A percentile compares a stretch with the other conserved stretches of the same genome.
Conservation (phyloP, 2,888 invertebrate species). For the Diaprepes abbreviatus region DNA sequence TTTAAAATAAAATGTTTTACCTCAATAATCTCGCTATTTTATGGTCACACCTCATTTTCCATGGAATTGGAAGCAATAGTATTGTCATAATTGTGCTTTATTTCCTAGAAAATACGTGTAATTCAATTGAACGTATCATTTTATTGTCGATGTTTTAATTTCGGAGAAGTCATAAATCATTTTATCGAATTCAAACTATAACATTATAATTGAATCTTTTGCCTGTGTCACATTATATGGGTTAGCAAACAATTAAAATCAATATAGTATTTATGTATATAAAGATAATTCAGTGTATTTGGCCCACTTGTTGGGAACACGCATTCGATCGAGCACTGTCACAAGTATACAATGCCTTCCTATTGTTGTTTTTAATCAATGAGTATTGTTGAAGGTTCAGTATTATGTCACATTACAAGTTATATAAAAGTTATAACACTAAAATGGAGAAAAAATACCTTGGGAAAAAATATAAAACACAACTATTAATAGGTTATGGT, state of each 20-base stretch:
- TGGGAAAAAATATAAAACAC: too few relatives aligned
- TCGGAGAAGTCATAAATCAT: background rate
- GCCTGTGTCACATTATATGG: background rate
- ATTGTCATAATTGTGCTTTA: too few relatives aligned
- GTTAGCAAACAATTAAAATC: conserved; percentile 19
- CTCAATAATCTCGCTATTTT: too few relatives aligned
- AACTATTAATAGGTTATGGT: too few relatives aligned
- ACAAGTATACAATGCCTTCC: background rate
- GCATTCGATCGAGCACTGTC: background rate
- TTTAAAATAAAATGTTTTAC: too few relatives aligned
- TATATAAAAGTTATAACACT: too few relatives aligned
- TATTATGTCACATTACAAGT: too few relatives aligned
- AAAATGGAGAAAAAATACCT: too few relatives aligned
- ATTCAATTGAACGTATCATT: too few relatives aligned
- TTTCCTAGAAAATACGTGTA: too few relatives aligned
- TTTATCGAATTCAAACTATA: conserved; percentile 2
- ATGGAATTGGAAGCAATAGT: too few relatives aligned
- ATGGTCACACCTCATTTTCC: too few relatives aligned
- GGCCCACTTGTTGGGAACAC: background rate
- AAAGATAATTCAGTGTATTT: background rate
- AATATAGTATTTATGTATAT: background rate
- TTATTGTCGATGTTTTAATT: background rate
- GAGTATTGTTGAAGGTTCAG: background rate
- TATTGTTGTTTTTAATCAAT: conserved; percentile 1
- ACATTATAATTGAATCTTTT: background rate